These are phyloP conservation scores for Lophotriccus pileatus DNA, from an alignment of 2,797 vertebrate genomes.

Conservation along the genomic window DNA sequence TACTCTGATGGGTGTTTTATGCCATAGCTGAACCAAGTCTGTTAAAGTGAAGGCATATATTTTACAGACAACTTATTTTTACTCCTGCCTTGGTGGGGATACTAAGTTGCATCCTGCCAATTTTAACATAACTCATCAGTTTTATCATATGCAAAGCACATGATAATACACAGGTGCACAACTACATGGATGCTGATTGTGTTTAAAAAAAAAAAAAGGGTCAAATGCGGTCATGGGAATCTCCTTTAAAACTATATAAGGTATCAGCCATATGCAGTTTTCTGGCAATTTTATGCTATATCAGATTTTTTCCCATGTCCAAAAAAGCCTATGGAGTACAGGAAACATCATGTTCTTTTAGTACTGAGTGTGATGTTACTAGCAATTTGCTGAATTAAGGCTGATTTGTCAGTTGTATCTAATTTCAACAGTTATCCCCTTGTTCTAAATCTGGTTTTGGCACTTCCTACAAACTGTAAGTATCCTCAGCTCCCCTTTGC, in stretches of 20 bases:
- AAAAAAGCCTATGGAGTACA: conserved; percentile 8
- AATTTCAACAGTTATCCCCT: conserved; percentile 28
- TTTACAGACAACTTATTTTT: not conserved
- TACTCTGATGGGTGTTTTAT: not conserved
- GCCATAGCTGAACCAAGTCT: not conserved
- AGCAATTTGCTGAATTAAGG: conserved; percentile 41
- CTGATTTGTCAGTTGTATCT: conserved; percentile 31
- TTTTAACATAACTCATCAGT: not conserved
- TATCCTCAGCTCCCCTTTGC: conserved; percentile 39
- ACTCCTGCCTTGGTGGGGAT: not conserved
- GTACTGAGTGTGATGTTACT: conserved; percentile 29
- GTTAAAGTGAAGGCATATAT: not conserved
- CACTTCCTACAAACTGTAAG: not conserved
- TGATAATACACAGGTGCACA: not conserved
- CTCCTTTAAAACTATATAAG: conserved; percentile 37
- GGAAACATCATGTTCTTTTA: conserved; percentile 55
- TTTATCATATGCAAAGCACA: not conserved
- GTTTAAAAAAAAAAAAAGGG: not conserved
- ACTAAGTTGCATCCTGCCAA: not conserved
- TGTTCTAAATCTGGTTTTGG: conserved; percentile 30
- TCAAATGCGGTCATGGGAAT: conserved; percentile 27
- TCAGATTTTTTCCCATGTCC: conserved; percentile 27
- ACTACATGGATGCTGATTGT: not conserved
- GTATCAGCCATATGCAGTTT: conserved; percentile 17
- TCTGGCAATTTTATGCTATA: conserved; percentile 11